Evolutionary conservation across 2,797 vertebrate species (phyloP).

Genomic region (Pteronotus mesoamericanus): DNA sequence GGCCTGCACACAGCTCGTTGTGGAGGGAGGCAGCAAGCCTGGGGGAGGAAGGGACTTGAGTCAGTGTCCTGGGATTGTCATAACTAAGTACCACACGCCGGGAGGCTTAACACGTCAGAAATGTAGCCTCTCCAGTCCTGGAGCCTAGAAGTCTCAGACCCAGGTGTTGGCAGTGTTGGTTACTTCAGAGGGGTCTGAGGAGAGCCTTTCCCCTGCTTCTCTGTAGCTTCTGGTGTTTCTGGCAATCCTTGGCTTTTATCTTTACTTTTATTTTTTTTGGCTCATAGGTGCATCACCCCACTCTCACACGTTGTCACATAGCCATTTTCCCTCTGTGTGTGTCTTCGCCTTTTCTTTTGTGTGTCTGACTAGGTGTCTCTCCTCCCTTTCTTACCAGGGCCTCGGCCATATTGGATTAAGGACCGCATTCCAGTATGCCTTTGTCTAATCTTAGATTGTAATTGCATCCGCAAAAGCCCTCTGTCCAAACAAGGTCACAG

Average conservation of each 20-base stretch:
- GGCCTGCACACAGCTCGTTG: no score
- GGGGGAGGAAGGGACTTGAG: background rate
- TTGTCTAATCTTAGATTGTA: background rate
- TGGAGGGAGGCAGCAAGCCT: background rate
- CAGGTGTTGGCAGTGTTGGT: background rate
- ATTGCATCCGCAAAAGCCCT: background rate
- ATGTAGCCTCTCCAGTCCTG: background rate
- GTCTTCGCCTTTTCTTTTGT: background rate
- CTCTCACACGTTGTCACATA: background rate
- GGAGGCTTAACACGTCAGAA: background rate
- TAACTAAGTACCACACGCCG: background rate
- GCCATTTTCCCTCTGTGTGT: background rate
- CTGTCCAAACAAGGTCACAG: background rate
- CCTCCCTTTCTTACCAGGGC: background rate
- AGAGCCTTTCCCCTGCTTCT: background rate
- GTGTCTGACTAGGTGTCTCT: background rate
- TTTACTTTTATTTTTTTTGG: rapidly evolving
- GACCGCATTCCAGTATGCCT: background rate
- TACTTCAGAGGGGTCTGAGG: background rate
- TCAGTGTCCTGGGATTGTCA: background rate
- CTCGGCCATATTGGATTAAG: background rate
- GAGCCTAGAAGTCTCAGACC: background rate
- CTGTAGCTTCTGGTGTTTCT: background rate
- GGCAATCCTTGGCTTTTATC: background rate
- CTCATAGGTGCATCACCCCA: rapidly evolving